These are phyloP conservation scores for Drosophila macrospina DNA, from an alignment of 2,888 invertebrate species.

Conservation along the genomic window DNA sequence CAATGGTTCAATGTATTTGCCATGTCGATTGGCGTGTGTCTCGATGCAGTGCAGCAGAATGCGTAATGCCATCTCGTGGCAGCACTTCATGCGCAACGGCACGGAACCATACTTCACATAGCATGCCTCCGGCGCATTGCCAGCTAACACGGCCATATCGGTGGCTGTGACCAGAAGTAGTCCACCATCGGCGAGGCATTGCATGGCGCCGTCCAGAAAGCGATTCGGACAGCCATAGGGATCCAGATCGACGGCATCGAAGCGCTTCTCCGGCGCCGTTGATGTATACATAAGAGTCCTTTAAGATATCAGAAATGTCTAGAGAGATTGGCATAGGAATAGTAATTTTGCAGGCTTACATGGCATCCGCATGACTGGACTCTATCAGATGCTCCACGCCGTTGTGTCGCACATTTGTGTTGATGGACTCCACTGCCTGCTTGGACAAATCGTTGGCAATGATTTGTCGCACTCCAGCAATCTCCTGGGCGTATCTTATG, in stretches of 20 bases:
- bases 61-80: conserved; percentile 98
- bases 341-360: conserved; percentile 88
- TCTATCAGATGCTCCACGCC: conserved; percentile 90
- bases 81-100: conserved; percentile 93
- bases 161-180: conserved; percentile 97
- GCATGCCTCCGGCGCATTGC: conserved; percentile 98
- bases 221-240: conserved; percentile 98
- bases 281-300: conserved; percentile 95
- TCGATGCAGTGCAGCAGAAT: conserved; percentile 96
- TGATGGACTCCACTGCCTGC: conserved; percentile 94
- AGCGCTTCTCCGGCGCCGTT: conserved; percentile 88
- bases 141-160: conserved; percentile 98
- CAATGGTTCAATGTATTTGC: conserved; percentile 95
- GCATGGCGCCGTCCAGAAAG: conserved; percentile 96
- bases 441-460: conserved; percentile 96
- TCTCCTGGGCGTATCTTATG: conserved; percentile 97
- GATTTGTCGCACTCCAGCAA: conserved; percentile 91
- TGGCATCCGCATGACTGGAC: conserved; percentile 94
- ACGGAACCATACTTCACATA: conserved; percentile 96
- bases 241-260: conserved; percentile 97
- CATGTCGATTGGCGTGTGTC: conserved; percentile 96
- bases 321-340: not conserved
- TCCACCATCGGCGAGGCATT: conserved; percentile 92
- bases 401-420: conserved; percentile 87
- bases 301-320: not conserved